Evolutionary conservation across 2,888 invertebrate species (phyloP).

Genomic region (Mesochorus sp.): DNA sequence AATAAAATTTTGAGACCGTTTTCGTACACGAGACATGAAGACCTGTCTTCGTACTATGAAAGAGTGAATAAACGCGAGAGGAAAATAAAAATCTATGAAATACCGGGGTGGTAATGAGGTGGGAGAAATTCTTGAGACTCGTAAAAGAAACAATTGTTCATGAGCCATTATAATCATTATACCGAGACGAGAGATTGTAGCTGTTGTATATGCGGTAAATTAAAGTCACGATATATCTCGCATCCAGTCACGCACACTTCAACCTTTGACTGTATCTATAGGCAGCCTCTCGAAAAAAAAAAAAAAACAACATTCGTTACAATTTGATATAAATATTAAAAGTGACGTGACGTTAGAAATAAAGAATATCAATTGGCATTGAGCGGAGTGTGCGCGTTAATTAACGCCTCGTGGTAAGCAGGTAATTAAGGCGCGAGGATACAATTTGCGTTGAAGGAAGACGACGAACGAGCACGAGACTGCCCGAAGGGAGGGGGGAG

Average conservation of each 20-base stretch:
- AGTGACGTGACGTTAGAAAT: constrained; percentile 22
- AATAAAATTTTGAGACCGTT: neutral
- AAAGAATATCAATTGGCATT: constrained; percentile 50
- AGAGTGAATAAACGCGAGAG: too few species aligned
- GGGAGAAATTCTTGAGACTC: too few species aligned
- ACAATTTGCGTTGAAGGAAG: constrained; percentile 35
- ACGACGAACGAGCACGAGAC: neutral
- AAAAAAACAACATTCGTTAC: constrained; percentile 37
- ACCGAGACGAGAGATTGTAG: too few species aligned
- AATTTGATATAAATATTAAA: too few species aligned
- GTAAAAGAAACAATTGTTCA: too few species aligned
- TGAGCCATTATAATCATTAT: too few species aligned
- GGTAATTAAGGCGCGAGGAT: constrained; percentile 52
- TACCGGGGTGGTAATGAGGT: too few species aligned
- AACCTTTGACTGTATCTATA: neutral
- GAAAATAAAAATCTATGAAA: too few species aligned
- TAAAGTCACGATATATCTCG: too few species aligned
- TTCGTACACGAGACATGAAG: too few species aligned
- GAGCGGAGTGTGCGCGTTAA: constrained; percentile 52
- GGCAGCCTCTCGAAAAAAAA: neutral
- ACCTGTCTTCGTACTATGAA: too few species aligned
- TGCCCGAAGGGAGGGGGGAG: constrained; percentile 9
- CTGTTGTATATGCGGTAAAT: too few species aligned
- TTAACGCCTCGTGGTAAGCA: constrained; percentile 53
- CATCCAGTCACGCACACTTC: neutral